A percentile compares a stretch with the other conserved stretches of the same genome.
These are phyloP conservation scores for Nomada lathburiana DNA, from an alignment of 2,888 invertebrate species.

Conservation along the genomic window DNA sequence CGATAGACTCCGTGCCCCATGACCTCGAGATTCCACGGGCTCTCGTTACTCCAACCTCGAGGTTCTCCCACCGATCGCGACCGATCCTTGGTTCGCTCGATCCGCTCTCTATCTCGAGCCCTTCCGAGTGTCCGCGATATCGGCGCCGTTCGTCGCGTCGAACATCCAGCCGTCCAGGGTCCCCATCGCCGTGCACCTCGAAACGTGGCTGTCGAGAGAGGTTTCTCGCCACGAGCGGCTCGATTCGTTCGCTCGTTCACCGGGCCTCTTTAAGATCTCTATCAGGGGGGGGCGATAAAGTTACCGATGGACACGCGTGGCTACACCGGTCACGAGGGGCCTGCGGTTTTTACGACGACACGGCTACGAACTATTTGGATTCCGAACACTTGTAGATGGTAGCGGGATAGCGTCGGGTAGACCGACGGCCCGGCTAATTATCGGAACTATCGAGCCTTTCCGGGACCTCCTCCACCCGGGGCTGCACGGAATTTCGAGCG, in stretches of 20 bases:
- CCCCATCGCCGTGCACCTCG: background rate
- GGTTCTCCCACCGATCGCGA: conserved; percentile 52
- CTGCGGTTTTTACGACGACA: conserved; percentile 50
- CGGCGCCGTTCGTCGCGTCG: conserved; percentile 5
- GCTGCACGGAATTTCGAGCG: conserved; percentile 11
- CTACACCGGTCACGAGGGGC: conserved; percentile 67
- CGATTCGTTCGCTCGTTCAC: conserved; percentile 35
- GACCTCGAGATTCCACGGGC: conserved; percentile 54
- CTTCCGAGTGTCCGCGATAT: no score
- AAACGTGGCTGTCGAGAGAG: conserved; percentile 10
- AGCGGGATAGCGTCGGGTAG: conserved; percentile 66
- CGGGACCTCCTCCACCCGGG: background rate
- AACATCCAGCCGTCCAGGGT: background rate
- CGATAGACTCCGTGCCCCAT: conserved; percentile 42
- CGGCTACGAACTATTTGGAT: conserved; percentile 68
- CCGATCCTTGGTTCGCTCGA: conserved; percentile 44
- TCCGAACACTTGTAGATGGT: conserved; percentile 74
- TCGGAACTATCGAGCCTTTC: conserved; percentile 44
- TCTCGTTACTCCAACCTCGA: conserved; percentile 43
- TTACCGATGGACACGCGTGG: conserved; percentile 63
- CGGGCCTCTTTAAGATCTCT: conserved; percentile 59
- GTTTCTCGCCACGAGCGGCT: conserved; percentile 8
- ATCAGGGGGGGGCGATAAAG: conserved; percentile 65
- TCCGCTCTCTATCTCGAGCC: no score
- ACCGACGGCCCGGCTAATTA: conserved; percentile 69